Evolutionary conservation across 2,113 vertebrate species (phyloP).

Genomic region (Danio rerio): GRCz12tu NC_133178.1:54011001-54011500

Average conservation of each 20-base stretch:
- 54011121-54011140: conserved; percentile 44
- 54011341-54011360: conserved; percentile 52
- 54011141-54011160: conserved; percentile 50
- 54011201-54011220: conserved; percentile 49
- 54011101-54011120: conserved; percentile 52
- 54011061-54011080: conserved; percentile 40
- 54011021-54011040: conserved; percentile 35
- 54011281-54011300: conserved; percentile 39
- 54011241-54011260: conserved; percentile 42
- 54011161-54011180: conserved; percentile 44
- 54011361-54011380: conserved; percentile 43
- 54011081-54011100: conserved; percentile 30
- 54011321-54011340: conserved; percentile 52
- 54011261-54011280: conserved; percentile 46
- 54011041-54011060: conserved; percentile 45
- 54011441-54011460: not conserved
- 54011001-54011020: conserved; percentile 41
- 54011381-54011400: conserved; percentile 59
- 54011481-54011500: conserved; percentile 7
- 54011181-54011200: conserved; percentile 47
- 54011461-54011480: conserved; percentile 44
- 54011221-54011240: conserved; percentile 35
- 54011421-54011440: conserved; percentile 41
- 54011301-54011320: conserved; percentile 52
- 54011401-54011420: conserved; percentile 55